Base-by-base conservation (phyloP, 2,888 invertebrate genomes). In the Linnaemya tessellans region DNA sequence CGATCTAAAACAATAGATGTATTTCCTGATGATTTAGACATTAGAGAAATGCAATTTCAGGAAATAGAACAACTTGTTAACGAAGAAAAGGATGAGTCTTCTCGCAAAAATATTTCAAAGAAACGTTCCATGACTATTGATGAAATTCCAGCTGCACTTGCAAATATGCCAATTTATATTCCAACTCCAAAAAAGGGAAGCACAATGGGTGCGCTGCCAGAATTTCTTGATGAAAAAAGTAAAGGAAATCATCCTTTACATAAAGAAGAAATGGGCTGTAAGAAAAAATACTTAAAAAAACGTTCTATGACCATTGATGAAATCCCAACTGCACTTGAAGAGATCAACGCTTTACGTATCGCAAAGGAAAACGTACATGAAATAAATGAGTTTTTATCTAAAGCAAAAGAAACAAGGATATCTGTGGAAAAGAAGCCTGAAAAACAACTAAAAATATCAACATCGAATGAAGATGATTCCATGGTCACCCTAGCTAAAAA, bases 1-100 rank as follows among this genome's bases (percentile, higher is more conserved):
- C 38, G 68, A 51, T 70, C 78, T 15, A 78, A 41, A 15, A 78
- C 78, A 51, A 60, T 70, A 41, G 68, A 78, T 51, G 41, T 38
- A 18, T 60, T 51, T 41, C 41, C 68, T 38, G 22, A 54, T 30
- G 13, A 11, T 15, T 3, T 64, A 13, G 25, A 41, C 1, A 38
- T 20, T 13, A 35, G 25, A 0, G 30, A 65, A 30, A 30, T 22
- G 13, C 7, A 64, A 13, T 35, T 25, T 46, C n/a, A 10, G 38
- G 1, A 38, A 22, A 11, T 18, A 51, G 43, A 56, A 43, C 43
- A 43, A 22, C 13, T 43, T 13, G 18, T 0, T 13, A 18, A 4
- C 30, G 56, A 38, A 7, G 58, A 64, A 43, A 74, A 46, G 15
- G 7, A 38, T 8, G 35, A 18, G 25, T 7, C 11, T 9, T 49